Conservation (phyloP, 2,113 vertebrate species). For the Zeus faber region DNA sequence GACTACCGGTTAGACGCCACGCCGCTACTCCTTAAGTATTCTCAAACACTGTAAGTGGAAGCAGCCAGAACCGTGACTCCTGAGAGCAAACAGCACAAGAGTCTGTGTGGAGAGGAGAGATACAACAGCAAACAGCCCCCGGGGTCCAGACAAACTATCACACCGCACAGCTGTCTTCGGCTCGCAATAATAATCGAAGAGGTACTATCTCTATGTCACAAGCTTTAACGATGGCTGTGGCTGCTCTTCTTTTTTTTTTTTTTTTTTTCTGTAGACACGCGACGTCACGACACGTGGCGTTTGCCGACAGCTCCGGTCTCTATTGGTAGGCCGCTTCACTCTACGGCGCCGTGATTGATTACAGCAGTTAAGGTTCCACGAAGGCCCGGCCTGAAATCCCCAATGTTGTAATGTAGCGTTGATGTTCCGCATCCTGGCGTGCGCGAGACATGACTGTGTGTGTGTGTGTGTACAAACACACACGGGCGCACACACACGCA, state of each 20-base stretch:
- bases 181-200: too few relatives aligned
- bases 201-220: too few relatives aligned
- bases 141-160: too few relatives aligned
- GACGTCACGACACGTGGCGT: slow-evolving; percentile 59
- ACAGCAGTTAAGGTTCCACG: slow-evolving; percentile 48
- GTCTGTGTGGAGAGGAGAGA: too few relatives aligned
- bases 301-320: slow-evolving; percentile 49
- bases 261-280: slow-evolving; percentile 45
- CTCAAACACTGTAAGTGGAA: slow-evolving; percentile 10
- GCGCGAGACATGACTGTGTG: too few relatives aligned
- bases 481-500: too few relatives aligned
- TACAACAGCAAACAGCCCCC: too few relatives aligned
- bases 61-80: not conserved
- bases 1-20: slow-evolving; percentile 12
- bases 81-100: too few relatives aligned
- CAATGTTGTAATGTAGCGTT: slow-evolving; percentile 22
- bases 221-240: slow-evolving; percentile 30
- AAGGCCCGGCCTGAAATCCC: slow-evolving; percentile 24
- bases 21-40: slow-evolving; percentile 33
- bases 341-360: slow-evolving; percentile 74
- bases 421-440: slow-evolving; percentile 12
- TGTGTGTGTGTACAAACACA: too few relatives aligned
- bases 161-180: too few relatives aligned
- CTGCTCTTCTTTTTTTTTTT: slow-evolving; percentile 55
- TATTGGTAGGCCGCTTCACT: slow-evolving; percentile 22